A percentile compares a stretch with the other conserved stretches of the same genome.
These are phyloP conservation scores for Megaceryle maxima DNA, from an alignment of 2,113 vertebrate genomes.

Conservation along the genomic window DNA sequence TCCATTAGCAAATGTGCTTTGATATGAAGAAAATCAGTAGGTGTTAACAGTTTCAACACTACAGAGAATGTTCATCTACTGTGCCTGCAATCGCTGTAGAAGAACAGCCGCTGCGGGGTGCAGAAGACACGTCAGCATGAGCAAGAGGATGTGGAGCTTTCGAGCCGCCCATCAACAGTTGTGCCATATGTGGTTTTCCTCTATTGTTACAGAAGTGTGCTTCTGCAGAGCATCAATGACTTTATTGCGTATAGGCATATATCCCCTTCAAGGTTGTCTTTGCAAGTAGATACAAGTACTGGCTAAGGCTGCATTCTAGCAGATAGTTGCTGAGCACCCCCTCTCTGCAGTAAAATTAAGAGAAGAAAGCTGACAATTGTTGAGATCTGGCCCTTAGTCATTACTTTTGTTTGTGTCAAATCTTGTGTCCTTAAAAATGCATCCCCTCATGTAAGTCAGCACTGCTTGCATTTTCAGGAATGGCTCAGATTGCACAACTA, in stretches of 20 bases:
- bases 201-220: constrained; percentile 19
- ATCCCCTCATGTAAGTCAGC: not conserved
- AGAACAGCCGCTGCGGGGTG: not conserved
- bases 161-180: not conserved
- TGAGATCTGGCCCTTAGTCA: not conserved
- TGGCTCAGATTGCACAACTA: constrained; percentile 48
- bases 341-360: not conserved
- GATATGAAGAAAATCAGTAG: not conserved
- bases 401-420: not conserved
- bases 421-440: not conserved
- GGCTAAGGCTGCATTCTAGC: not conserved
- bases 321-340: not conserved
- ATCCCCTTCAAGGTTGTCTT: constrained; percentile 24
- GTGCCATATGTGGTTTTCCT: constrained; percentile 3
- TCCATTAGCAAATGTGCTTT: not conserved
- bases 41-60: not conserved
- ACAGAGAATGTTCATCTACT: not conserved
- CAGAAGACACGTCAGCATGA: not conserved
- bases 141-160: not conserved
- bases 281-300: not conserved
- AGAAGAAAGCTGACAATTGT: not conserved
- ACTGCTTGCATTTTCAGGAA: constrained; percentile 24
- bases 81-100: rapidly evolving
- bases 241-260: constrained; percentile 20
- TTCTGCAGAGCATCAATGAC: constrained; percentile 18